Conservation (phyloP, 2,797 vertebrate species). For the Ataeniobius toweri region DNA sequence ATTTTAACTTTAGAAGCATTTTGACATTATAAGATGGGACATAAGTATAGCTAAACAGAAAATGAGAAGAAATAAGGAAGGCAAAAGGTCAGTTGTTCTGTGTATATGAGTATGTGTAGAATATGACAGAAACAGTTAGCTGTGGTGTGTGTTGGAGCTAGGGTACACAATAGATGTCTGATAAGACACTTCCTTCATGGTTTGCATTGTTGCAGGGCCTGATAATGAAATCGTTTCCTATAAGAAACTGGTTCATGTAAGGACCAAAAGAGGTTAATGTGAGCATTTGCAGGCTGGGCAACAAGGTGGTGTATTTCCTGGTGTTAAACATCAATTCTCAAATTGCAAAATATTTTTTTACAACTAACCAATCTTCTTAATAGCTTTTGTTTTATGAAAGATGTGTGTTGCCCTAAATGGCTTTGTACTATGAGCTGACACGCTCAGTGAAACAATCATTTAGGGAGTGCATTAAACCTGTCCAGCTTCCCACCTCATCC, state of each 20-base stretch:
- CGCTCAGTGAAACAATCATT: constrained; percentile 10
- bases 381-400: constrained; percentile 37
- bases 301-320: neutral
- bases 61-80: constrained; percentile 4
- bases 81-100: neutral
- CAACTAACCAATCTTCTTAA: constrained; percentile 51
- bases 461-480: constrained; percentile 16
- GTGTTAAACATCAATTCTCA: constrained; percentile 39
- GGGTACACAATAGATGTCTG: constrained; percentile 47
- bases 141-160: constrained; percentile 13
- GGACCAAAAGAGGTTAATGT: constrained; percentile 63
- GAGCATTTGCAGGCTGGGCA: constrained; percentile 31
- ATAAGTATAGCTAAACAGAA: constrained; percentile 6
- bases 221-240: constrained; percentile 60
- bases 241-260: constrained; percentile 54
- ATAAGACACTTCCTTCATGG: constrained; percentile 56
- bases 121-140: constrained; percentile 13
- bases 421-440: constrained; percentile 15
- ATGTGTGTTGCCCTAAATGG: constrained; percentile 26
- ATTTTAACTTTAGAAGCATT: neutral
- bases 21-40: neutral
- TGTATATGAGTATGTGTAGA: neutral
- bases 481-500: constrained; percentile 11
- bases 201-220: constrained; percentile 38
- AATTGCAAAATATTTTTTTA: constrained; percentile 55